Base-by-base conservation (phyloP, 2,113 vertebrate species). In the Ceyx melanurus region DNA sequence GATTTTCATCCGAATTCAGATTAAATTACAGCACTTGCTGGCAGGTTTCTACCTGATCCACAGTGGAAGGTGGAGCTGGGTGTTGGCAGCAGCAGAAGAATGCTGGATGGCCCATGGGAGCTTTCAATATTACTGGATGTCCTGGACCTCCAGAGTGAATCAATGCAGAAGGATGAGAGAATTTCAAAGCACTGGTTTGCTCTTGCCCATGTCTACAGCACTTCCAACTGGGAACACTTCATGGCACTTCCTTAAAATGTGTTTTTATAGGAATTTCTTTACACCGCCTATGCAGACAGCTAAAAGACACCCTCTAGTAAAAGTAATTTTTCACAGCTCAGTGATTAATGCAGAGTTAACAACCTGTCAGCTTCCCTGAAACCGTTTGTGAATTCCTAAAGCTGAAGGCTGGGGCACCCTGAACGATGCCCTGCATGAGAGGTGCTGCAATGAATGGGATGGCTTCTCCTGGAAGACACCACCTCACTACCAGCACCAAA, bases 271-370 rank as follows among this genome's bases (percentile, higher is more conserved):
- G 40, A 42, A 31, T 37, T 86, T 45, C 46, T 67, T 45, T 66
- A 72, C 88, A 6, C 73, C 45, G 37, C 8, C 0, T 35, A 42
- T 31, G 58, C 62, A 53, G 40, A 31, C 0, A 1, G 53, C 14
- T 80, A 40, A 74, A 90, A 86, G 68, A 81, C 31, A 51, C 8
- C 42, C 57, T 86, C 73, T 53, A 70, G 28, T 11, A 64, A 61
- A 91, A 76, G 35, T 6, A 75, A n/a, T 66, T 85, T 62, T 79
- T 86, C 82, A 72, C 21, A 20, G 64, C 51, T 90, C 60, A n/a
- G 60, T 88, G 64, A 76, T 86, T 80, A 92, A 82, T 74, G 58
- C 51, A 77, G 56, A 82, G 31, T 25, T 94, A 94, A 73, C 31
- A 60, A 40, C 61, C 42, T 0, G 3, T 65, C 75, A 73, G 60